Percentiles rank a stretch among this genome's conserved stretches.
Conservation (phyloP, 2,888 invertebrate species). For the Ochropleura leucogaster region DNA sequence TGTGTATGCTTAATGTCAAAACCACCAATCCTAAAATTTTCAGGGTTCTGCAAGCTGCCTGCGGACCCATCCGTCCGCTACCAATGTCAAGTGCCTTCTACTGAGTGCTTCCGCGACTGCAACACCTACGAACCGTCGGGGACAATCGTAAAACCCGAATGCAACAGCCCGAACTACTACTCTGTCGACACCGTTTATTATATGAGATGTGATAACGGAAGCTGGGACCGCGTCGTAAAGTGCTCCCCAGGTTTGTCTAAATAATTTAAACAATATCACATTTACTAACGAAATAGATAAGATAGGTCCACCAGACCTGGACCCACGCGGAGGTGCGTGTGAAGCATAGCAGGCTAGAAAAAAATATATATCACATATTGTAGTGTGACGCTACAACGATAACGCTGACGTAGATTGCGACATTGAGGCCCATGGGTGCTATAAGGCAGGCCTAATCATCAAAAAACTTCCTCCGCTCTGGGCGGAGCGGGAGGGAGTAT, state of each 20-base stretch:
- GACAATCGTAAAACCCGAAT: slow-evolving; percentile 71
- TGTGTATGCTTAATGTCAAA: too few relatives aligned
- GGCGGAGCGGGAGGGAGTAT: too few relatives aligned
- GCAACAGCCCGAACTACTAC: slow-evolving; percentile 76
- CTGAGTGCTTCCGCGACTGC: slow-evolving; percentile 71
- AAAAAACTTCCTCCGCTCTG: too few relatives aligned
- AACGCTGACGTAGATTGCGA: too few relatives aligned
- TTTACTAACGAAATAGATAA: too few relatives aligned
- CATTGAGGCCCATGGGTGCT: too few relatives aligned
- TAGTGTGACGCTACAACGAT: too few relatives aligned
- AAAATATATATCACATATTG: too few relatives aligned
- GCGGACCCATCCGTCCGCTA: slow-evolving; percentile 72
- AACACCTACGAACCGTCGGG: slow-evolving; percentile 70
- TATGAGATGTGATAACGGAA: slow-evolving; percentile 76
- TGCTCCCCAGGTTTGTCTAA: slow-evolving; percentile 78
- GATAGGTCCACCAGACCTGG: too few relatives aligned
- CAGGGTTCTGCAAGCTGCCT: slow-evolving; percentile 75
- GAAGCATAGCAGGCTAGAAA: too few relatives aligned
- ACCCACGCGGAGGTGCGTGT: too few relatives aligned
- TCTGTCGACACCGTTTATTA: slow-evolving; percentile 55
- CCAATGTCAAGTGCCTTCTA: slow-evolving; percentile 66
- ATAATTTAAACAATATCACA: slow-evolving; percentile 38
- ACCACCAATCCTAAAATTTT: not conserved
- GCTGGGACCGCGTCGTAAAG: slow-evolving; percentile 73
- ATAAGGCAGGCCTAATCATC: too few relatives aligned